Evolutionary conservation across 53 echinoderm and acorn worm species (phyloP), one percentile per base, ranked within the genome.

Genomic region (Paracentrotus lividus): DNA sequence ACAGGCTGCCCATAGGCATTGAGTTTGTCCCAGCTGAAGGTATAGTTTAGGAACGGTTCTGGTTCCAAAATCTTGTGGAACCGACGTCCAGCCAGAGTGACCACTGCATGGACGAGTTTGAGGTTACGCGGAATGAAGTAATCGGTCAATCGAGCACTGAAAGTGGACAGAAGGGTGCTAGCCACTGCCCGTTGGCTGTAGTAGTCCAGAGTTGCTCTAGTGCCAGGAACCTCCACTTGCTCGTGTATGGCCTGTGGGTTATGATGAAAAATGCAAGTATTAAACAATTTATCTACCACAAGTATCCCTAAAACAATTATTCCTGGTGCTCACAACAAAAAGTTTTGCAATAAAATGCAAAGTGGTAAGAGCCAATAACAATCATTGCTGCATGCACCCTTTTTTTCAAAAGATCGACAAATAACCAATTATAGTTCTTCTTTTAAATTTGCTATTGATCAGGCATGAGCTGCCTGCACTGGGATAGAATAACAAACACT

Each of bases 1-100:
- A 97, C 99, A 49, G 57, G 65, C 92, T 96, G 95, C 29, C 96
- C 97, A 66, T 99, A 99, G 10, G 93, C 97, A 59, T 99, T 97
- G 53, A 93, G 93, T 42, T 95, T 96, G 54, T 99, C 92, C 99
- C 99, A 99, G 8, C 15, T 54, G 60, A 97, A 94, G 7, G 93
- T 96, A 65, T 96, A 91, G 68, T 95, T 94, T 66, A 99, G 96
- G 24, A 94, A 44, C 2, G 76, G 90, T 53, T 96, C 95, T 16
- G 99, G 97, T 43, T 97, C 88, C 4, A 95, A 85, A 69, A 94
- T 56, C 26, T 94, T 88, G 29, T 85, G 43, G 93, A 93, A 95
- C 57, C 94, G 56, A 1, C 93, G 92, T 40, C 99, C 99, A 56
- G 94, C 95, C 54, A 99, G 67, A 54, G 94, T 94, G 86, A 97